Evolutionary conservation across 2,797 vertebrate species (phyloP).

Genomic region (Periophthalmus magnuspinnatus): DNA sequence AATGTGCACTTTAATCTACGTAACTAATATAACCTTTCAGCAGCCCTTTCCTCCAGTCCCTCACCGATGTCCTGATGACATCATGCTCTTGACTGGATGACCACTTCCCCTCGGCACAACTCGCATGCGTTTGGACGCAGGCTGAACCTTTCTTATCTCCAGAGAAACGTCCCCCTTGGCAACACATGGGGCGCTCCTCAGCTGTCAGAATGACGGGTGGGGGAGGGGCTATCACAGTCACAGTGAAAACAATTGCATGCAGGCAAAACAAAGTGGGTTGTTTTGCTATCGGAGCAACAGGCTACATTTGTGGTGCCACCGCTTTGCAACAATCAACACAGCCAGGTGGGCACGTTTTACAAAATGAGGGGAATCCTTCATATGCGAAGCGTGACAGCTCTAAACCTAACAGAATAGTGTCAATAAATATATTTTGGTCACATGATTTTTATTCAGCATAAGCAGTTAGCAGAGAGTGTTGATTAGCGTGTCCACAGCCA

Average conservation of each 20-base stretch:
- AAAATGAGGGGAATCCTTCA: background rate
- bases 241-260: constrained; percentile 26
- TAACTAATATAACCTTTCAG: constrained; percentile 31
- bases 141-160: constrained; percentile 10
- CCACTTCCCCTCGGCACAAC: constrained; percentile 24
- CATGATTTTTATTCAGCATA: constrained; percentile 70
- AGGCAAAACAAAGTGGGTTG: constrained; percentile 26
- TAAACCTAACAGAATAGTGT: constrained; percentile 55
- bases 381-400: constrained; percentile 20
- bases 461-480: constrained; percentile 58
- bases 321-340: constrained; percentile 67
- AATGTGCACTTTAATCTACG: background rate
- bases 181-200: constrained; percentile 34
- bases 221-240: constrained; percentile 7
- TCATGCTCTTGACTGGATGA: constrained; percentile 43
- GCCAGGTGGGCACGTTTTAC: constrained; percentile 51
- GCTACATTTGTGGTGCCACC: constrained; percentile 21
- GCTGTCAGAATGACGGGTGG: constrained; percentile 27
- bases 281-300: constrained; percentile 1
- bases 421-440: constrained; percentile 80
- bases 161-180: constrained; percentile 36
- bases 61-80: constrained; percentile 53
- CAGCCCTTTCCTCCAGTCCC: constrained; percentile 46
- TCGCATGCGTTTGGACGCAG: constrained; percentile 11
- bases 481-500: constrained; percentile 55